phyloP scores from a whole-genome alignment of 2,888 invertebrate genomes.

The Flexamia atlantica region DNA sequence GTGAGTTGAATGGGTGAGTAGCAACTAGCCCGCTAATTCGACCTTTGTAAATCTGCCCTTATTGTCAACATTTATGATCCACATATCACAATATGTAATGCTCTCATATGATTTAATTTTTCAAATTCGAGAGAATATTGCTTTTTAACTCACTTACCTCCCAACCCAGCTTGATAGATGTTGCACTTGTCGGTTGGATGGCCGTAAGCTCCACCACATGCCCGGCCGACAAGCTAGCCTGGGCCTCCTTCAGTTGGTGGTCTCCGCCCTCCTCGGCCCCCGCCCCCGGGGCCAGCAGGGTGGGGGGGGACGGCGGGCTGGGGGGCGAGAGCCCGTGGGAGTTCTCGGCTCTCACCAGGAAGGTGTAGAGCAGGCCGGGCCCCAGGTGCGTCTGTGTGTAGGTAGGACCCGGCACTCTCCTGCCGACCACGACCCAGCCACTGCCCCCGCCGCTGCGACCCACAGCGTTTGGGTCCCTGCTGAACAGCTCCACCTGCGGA shows the following conservation, averaged over 20 bases:
- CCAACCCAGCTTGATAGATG: conserved; percentile 93
- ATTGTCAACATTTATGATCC: too few species aligned
- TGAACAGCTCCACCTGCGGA: conserved; percentile 81
- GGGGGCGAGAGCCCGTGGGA: conserved; percentile 91
- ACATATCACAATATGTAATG: too few species aligned
- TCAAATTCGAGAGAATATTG: too few species aligned
- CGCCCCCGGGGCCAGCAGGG: conserved; percentile 73
- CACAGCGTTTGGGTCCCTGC: conserved; percentile 60
- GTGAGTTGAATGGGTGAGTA: too few species aligned
- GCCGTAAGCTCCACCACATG: conserved; percentile 89
- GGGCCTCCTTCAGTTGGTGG: conserved; percentile 81
- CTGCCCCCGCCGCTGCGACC: conserved; percentile 73
- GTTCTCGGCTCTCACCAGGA: conserved; percentile 93
- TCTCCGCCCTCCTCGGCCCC: conserved; percentile 60
- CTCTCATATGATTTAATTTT: too few species aligned
- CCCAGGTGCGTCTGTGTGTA: conserved; percentile 85
- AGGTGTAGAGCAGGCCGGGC: conserved; percentile 90
- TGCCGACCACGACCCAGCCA: conserved; percentile 82
- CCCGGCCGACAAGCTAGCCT: conserved; percentile 85
- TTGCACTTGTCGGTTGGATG: conserved; percentile 90
- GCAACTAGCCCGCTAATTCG: too few species aligned
- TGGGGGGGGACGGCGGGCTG: conserved; percentile 81
- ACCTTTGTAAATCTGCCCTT: too few species aligned
- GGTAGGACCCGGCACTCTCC: conserved; percentile 83
- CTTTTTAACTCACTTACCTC: conserved; percentile 78